Evolutionary conservation across 2,797 vertebrate species (phyloP).

Genomic region (Fringilla coelebs): DNA sequence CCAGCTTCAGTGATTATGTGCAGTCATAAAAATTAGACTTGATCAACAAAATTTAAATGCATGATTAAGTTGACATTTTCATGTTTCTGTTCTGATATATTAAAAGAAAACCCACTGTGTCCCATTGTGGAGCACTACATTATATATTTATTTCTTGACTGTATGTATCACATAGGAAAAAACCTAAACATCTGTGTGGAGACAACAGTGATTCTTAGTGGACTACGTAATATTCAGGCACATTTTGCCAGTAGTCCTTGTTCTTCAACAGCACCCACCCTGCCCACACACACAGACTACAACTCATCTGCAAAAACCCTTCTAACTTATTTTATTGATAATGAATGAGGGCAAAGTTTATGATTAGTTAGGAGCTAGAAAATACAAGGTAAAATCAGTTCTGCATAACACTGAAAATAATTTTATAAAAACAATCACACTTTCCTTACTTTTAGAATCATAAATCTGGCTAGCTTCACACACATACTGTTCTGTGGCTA

Average conservation of each 20-base stretch:
- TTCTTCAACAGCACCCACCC: not conserved
- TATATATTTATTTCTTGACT: constrained; percentile 2
- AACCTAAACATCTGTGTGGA: not conserved
- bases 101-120: constrained; percentile 34
- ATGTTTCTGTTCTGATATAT: constrained; percentile 75
- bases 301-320: not conserved
- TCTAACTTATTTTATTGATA: not conserved
- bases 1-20: constrained; percentile 80
- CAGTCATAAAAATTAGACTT: constrained; percentile 84
- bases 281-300: not conserved
- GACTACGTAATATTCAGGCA: not conserved
- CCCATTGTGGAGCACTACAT: not conserved
- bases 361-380: not conserved
- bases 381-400: not conserved
- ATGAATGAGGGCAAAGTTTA: not conserved
- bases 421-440: not conserved
- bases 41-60: constrained; percentile 83
- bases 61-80: constrained; percentile 81
- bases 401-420: fast-evolving
- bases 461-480: not conserved
- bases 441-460: not conserved
- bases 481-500: not conserved
- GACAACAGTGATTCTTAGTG: not conserved
- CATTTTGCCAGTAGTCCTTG: not conserved
- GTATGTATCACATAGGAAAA: not conserved